phyloP scores from a whole-genome alignment of 2,888 invertebrate genomes.

The Dolichopus griseipennis region DNA sequence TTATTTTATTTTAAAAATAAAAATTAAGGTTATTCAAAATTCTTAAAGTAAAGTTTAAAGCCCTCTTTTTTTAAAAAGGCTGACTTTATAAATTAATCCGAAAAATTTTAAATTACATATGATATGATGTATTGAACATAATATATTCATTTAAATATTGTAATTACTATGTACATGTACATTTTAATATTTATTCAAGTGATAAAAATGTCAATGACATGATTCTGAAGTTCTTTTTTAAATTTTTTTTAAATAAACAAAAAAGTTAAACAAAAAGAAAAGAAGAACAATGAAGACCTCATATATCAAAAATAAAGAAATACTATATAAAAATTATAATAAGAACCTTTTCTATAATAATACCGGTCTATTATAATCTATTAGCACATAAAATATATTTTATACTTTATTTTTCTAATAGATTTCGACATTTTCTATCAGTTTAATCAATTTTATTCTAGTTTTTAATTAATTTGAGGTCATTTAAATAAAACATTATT shows the following conservation, averaged over 20 bases:
- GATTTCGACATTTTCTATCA: not conserved
- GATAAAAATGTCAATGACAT: constrained; percentile 3
- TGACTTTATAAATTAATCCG: not conserved
- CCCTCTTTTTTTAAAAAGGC: not conserved
- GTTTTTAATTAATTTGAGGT: not conserved
- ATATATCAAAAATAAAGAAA: too few relatives aligned
- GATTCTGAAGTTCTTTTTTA: not conserved
- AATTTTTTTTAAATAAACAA: too few relatives aligned
- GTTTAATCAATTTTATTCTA: not conserved
- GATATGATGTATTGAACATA: not conserved
- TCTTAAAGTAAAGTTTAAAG: constrained; percentile 4
- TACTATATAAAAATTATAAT: too few relatives aligned
- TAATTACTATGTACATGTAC: not conserved
- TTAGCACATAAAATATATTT: too few relatives aligned
- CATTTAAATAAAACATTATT: not conserved
- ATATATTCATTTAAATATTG: not conserved
- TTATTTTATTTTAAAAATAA: not conserved
- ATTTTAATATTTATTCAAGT: not conserved
- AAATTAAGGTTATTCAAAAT: not conserved
- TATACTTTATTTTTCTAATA: too few relatives aligned
- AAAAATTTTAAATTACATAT: not conserved
- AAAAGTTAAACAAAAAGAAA: too few relatives aligned
- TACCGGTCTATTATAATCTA: too few relatives aligned
- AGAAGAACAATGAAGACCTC: too few relatives aligned
- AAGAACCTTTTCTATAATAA: too few relatives aligned